Evolutionary conservation across 92 coral and sea anemone species (phyloP).

Genomic region (Muricea muricata): DNA sequence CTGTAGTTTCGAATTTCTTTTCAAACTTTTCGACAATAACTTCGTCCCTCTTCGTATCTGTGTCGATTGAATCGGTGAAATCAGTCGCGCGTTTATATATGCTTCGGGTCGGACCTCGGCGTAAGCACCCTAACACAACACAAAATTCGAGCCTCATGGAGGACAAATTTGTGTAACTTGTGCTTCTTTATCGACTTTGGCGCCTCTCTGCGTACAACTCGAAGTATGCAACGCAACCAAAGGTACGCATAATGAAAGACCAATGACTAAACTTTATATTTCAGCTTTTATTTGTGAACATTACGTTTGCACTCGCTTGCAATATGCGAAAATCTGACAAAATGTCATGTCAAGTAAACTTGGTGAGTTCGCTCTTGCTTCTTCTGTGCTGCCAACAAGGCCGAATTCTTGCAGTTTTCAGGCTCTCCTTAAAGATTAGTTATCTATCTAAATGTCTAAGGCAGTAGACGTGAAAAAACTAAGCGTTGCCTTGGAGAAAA

Average conservation of each 20-base stretch:
- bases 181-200: slow-evolving; percentile 89
- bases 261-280: not conserved
- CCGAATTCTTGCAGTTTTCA: not conserved
- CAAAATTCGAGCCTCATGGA: slow-evolving; percentile 72
- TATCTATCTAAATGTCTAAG: slow-evolving; percentile 14
- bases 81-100: slow-evolving; percentile 69
- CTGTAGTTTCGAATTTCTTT: slow-evolving; percentile 72
- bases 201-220: slow-evolving; percentile 20
- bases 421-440: slow-evolving; percentile 3
- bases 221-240: not conserved
- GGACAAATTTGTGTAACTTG: slow-evolving; percentile 87
- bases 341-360: not conserved
- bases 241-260: not conserved
- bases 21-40: slow-evolving; percentile 49
- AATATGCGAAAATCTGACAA: slow-evolving; percentile 19
- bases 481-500: not conserved
- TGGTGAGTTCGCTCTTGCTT: not conserved
- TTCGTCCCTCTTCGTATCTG: slow-evolving; percentile 6
- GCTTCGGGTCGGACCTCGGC: slow-evolving; percentile 94
- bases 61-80: not conserved
- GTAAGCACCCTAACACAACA: slow-evolving; percentile 74
- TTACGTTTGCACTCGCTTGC: not conserved
- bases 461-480: not conserved
- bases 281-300: not conserved
- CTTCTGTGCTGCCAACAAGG: not conserved